Evolutionary conservation across 2,113 vertebrate genomes (phyloP).

Genomic region (Sorex fumeus): DNA sequence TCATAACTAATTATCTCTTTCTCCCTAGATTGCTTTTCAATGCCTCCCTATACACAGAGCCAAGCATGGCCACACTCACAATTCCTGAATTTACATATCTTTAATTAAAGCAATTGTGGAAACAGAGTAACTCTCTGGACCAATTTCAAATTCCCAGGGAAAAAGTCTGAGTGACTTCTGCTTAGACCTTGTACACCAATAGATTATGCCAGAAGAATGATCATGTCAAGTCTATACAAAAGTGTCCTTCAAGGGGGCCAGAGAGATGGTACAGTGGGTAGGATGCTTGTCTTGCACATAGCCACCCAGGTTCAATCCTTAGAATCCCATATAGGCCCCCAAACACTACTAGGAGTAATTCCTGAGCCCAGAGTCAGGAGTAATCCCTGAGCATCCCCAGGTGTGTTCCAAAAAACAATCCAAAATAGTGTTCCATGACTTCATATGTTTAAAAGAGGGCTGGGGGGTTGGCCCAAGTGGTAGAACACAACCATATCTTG

Average conservation of each 20-base stretch:
- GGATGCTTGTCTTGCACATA: too few species aligned
- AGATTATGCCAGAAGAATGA: neutral
- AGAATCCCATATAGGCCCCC: too few species aligned
- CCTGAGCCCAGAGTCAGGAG: too few species aligned
- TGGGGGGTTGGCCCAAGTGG: too few species aligned
- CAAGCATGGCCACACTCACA: conserved; percentile 10
- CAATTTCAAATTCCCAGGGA: conserved; percentile 59
- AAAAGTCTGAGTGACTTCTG: neutral
- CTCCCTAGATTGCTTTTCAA: neutral
- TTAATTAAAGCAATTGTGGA: conserved; percentile 63
- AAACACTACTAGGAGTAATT: too few species aligned
- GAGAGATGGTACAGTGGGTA: too few species aligned
- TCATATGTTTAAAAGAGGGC: neutral
- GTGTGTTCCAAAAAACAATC: too few species aligned
- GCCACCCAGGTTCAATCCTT: too few species aligned
- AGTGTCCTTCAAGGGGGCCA: neutral
- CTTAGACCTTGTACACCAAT: neutral
- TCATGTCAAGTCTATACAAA: neutral
- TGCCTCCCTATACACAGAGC: conserved; percentile 31
- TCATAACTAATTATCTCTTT: conserved; percentile 48
- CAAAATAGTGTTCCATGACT: neutral
- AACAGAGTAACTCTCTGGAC: conserved; percentile 18
- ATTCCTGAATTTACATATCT: conserved; percentile 49
- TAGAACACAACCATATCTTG: too few species aligned
- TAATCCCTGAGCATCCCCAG: too few species aligned